Evolutionary conservation across 2,113 vertebrate species (phyloP).

Genomic region (Sinocyclocheilus anophthalmus): DNA sequence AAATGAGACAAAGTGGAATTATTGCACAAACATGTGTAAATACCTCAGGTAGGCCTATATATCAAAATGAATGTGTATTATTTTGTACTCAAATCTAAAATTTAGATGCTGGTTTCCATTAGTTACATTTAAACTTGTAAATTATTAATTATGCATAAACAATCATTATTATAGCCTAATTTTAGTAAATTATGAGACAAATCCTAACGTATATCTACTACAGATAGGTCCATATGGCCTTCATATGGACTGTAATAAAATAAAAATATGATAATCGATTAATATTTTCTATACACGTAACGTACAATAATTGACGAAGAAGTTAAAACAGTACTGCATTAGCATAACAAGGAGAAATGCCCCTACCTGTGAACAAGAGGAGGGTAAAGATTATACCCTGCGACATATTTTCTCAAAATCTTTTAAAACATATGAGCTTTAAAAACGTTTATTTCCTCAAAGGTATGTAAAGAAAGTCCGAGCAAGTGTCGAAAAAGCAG

Average conservation of each 20-base stretch:
- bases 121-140: neutral
- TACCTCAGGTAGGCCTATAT: neutral
- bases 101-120: neutral
- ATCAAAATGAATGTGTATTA: neutral
- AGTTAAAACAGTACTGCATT: neutral
- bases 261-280: neutral
- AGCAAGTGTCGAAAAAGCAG: neutral
- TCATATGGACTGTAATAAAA: neutral
- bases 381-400: slow-evolving; percentile 34
- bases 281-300: neutral
- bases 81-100: neutral
- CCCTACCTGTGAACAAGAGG: slow-evolving; percentile 48
- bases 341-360: neutral
- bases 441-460: neutral
- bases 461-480: neutral
- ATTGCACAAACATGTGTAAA: neutral
- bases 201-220: neutral
- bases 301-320: neutral
- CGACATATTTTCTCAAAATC: slow-evolving; percentile 31
- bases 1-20: neutral
- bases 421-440: slow-evolving; percentile 12
- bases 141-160: neutral
- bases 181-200: neutral
- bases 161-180: neutral
- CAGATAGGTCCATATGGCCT: neutral